These are phyloP conservation scores for Rutilus rutilus DNA, from an alignment of 2,113 vertebrate species.

Conservation along the genomic window DNA sequence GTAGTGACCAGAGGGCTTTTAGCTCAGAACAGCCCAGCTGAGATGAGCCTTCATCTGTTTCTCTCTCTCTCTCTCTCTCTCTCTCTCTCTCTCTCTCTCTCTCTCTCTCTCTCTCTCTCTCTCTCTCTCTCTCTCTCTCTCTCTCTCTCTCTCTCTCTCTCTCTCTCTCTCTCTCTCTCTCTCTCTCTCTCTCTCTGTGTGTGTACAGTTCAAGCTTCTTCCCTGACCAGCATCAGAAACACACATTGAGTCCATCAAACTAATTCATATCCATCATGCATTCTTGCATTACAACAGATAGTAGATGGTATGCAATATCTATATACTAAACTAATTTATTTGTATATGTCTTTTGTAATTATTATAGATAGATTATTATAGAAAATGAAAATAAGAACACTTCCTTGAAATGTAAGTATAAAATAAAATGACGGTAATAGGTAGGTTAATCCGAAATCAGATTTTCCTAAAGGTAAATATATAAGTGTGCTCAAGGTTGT, in stretches of 20 bases:
- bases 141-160: neutral
- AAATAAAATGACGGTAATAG: neutral
- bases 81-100: too few species aligned
- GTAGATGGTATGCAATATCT: neutral
- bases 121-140: neutral
- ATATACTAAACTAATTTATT: neutral
- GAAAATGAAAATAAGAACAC: too few species aligned
- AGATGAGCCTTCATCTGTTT: constrained; percentile 10
- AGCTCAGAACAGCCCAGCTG: constrained; percentile 15
- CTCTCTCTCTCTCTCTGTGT: neutral
- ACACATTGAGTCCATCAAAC: neutral
- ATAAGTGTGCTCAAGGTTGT: neutral
- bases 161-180: too few species aligned
- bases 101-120: neutral
- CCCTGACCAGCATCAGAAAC: constrained; percentile 36
- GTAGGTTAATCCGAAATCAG: neutral
- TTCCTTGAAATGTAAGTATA: neutral
- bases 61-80: neutral
- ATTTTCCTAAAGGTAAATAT: neutral
- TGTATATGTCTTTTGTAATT: neutral
- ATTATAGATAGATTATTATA: neutral
- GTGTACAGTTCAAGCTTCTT: neutral
- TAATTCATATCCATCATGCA: neutral
- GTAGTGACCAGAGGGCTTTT: constrained; percentile 30
- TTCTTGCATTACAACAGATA: neutral